A percentile compares a stretch with the other conserved stretches of the same genome.
These are phyloP conservation scores for Clinocottus analis DNA, from an alignment of 2,113 vertebrate species.

Conservation along the genomic window DNA sequence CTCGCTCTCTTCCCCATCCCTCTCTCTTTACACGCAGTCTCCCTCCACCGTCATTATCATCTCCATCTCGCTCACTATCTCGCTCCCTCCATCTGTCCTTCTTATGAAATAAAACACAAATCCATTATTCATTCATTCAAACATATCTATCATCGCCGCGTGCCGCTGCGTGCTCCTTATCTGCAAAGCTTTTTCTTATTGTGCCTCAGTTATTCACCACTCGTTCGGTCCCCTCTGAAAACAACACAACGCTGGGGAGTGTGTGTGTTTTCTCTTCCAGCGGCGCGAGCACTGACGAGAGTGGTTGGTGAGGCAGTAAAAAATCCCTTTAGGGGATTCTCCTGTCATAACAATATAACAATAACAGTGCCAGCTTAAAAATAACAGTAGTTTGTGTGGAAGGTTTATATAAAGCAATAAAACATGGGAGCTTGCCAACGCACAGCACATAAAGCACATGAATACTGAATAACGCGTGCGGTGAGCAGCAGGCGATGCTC, in stretches of 20 bases:
- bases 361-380: slow-evolving; percentile 68
- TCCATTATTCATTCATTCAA: slow-evolving; percentile 77
- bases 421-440: slow-evolving; percentile 60
- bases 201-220: slow-evolving; percentile 64
- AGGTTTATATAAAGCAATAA: slow-evolving; percentile 74
- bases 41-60: slow-evolving; percentile 61
- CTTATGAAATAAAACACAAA: slow-evolving; percentile 76
- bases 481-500: slow-evolving; percentile 48
- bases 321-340: slow-evolving; percentile 74
- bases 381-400: slow-evolving; percentile 68
- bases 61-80: slow-evolving; percentile 71
- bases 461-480: slow-evolving; percentile 66
- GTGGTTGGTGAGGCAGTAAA: slow-evolving; percentile 69
- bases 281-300: slow-evolving; percentile 67
- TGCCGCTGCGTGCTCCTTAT: slow-evolving; percentile 60
- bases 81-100: slow-evolving; percentile 70
- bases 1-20: slow-evolving; percentile 26
- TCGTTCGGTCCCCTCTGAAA: slow-evolving; percentile 64
- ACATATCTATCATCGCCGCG: slow-evolving; percentile 66
- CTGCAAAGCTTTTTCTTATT: slow-evolving; percentile 61
- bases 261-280: slow-evolving; percentile 51
- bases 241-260: slow-evolving; percentile 62
- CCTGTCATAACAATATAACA: slow-evolving; percentile 76
- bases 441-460: slow-evolving; percentile 64
- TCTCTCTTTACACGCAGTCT: background rate